Evolutionary conservation across 2,797 vertebrate species (phyloP).

Genomic region (Tachyglossus aculeatus): DNA sequence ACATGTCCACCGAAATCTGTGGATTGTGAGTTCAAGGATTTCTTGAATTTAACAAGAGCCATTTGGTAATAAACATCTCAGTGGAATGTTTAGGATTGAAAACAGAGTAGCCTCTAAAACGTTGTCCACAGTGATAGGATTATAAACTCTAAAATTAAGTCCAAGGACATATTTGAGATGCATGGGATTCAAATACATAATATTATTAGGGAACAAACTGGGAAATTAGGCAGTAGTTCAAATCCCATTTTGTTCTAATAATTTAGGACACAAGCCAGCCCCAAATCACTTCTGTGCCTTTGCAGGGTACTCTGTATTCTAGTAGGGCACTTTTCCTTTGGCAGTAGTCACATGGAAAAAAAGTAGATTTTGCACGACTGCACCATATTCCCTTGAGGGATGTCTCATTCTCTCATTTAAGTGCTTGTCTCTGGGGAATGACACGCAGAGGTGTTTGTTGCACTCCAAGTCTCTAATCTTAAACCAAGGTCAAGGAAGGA

Average conservation of each 20-base stretch:
- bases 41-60: no score
- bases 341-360: slow-evolving; percentile 21
- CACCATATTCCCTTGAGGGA: slow-evolving; percentile 7
- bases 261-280: slow-evolving; percentile 45
- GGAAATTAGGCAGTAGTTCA: slow-evolving; percentile 47
- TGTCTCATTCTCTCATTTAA: not conserved
- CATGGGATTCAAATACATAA: slow-evolving; percentile 23
- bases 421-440: slow-evolving; percentile 28
- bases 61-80: not conserved
- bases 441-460: slow-evolving; percentile 36
- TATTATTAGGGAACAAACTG: slow-evolving; percentile 21
- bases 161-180: slow-evolving; percentile 44
- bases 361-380: slow-evolving; percentile 21
- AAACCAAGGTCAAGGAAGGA: slow-evolving; percentile 23
- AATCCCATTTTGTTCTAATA: slow-evolving; percentile 52
- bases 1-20: no score
- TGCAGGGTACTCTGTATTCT: slow-evolving; percentile 4
- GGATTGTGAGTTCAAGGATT: no score
- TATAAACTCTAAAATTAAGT: slow-evolving; percentile 30
- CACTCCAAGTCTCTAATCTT: slow-evolving; percentile 26
- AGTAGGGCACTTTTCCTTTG: slow-evolving; percentile 32
- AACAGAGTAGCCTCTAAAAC: slow-evolving; percentile 7
- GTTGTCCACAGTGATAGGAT: slow-evolving; percentile 30
- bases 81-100: slow-evolving; percentile 8
- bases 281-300: slow-evolving; percentile 25